A percentile compares a stretch with the other conserved stretches of the same genome.
phyloP scores from a whole-genome alignment of 1,140 invertebrate species.

The Vollenhovia emeryi region DNA sequence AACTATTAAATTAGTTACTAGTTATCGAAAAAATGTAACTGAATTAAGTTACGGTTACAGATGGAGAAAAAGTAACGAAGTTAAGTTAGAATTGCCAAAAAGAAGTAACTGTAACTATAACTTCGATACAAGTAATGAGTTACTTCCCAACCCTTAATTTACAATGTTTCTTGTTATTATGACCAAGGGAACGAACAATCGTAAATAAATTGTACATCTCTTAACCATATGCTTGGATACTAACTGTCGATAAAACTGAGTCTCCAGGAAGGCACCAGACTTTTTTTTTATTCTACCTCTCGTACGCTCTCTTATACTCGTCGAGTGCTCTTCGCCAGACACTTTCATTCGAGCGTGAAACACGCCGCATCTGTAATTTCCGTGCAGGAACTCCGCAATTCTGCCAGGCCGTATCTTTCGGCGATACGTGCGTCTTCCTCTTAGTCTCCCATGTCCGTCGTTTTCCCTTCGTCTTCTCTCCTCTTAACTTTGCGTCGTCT shows the following conservation, averaged over 20 bases:
- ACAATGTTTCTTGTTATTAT: not conserved
- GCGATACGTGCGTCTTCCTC: slow-evolving; percentile 3
- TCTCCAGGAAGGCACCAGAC: not conserved
- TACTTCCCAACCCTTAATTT: too few species aligned
- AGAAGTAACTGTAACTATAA: too few species aligned
- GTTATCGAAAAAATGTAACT: too few species aligned
- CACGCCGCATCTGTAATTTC: slow-evolving; percentile 74
- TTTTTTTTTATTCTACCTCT: not conserved
- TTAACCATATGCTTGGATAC: not conserved
- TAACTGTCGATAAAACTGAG: slow-evolving; percentile 26
- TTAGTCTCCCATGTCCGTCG: not conserved
- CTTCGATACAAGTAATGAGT: too few species aligned
- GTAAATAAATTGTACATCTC: not conserved
- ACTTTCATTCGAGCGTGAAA: slow-evolving; percentile 68
- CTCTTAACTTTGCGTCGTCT: not conserved
- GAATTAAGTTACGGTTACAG: too few species aligned
- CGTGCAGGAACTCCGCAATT: slow-evolving; percentile 65
- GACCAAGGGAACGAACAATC: not conserved
- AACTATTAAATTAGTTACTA: too few species aligned
- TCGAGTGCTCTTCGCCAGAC: slow-evolving; percentile 49
- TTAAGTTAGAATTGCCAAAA: too few species aligned
- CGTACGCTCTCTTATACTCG: slow-evolving; percentile 4
- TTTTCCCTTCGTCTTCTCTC: not conserved
- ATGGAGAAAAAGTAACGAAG: too few species aligned
- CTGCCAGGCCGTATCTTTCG: slow-evolving; percentile 34